A percentile compares a stretch with the other conserved stretches of the same genome.
Evolutionary conservation across 2,113 vertebrate genomes (phyloP).

Genomic region (Trogon melanurus): DNA sequence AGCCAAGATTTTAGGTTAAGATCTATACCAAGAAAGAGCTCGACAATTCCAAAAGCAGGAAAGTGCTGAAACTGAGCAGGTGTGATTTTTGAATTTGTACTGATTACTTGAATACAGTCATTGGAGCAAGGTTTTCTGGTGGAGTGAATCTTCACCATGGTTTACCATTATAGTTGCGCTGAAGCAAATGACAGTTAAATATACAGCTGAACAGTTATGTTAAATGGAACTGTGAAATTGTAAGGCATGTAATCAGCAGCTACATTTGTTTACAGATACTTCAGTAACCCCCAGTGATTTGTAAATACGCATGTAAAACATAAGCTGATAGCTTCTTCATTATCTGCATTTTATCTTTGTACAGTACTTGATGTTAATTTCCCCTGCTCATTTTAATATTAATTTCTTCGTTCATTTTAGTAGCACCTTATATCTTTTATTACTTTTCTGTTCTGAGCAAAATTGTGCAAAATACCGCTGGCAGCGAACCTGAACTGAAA

Average conservation of each 20-base stretch:
- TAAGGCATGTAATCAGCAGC: neutral
- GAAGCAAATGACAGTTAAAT: neutral
- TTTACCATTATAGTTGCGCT: neutral
- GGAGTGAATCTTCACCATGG: neutral
- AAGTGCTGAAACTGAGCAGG: neutral
- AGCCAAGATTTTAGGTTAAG: neutral
- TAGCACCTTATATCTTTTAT: neutral
- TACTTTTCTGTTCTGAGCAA: neutral
- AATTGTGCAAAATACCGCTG: neutral
- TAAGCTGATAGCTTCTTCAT: conserved; percentile 11
- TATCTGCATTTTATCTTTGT: neutral
- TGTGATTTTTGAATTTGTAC: neutral
- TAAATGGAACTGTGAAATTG: conserved; percentile 10
- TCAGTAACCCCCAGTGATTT: neutral
- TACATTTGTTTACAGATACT: conserved; percentile 25
- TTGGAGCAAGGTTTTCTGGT: neutral
- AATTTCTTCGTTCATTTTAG: neutral
- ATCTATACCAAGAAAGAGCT: neutral
- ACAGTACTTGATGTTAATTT: neutral
- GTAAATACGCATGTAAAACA: conserved; percentile 5
- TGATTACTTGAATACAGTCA: neutral
- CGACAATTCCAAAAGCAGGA: neutral
- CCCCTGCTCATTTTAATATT: neutral
- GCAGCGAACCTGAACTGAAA: neutral
- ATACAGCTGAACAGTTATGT: neutral